Percentiles rank a stretch among this genome's conserved stretches.
These are phyloP conservation scores for Ypsolopha scabrella DNA, from an alignment of 2,888 invertebrate genomes.

Conservation along the genomic window DNA sequence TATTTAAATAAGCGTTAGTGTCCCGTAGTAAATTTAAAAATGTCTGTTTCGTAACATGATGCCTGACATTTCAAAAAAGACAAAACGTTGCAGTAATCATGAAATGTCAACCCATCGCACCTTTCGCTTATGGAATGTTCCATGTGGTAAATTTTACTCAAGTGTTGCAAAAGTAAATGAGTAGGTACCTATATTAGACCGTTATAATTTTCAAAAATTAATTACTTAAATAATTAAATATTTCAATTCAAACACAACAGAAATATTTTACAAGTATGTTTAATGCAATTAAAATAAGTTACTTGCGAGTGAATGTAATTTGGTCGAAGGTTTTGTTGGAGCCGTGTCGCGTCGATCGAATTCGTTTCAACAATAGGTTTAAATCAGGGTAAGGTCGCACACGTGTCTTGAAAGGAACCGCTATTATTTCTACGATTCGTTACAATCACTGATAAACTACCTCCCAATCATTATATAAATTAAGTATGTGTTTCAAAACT, in stretches of 20 bases:
- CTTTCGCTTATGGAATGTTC: constrained; percentile 15
- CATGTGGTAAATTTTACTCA: too few species aligned
- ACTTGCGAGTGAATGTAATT: constrained; percentile 27
- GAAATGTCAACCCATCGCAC: constrained; percentile 25
- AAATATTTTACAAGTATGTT: too few species aligned
- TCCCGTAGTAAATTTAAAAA: not conserved
- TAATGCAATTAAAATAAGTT: not conserved
- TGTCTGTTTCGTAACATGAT: not conserved
- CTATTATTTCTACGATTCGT: constrained; percentile 16
- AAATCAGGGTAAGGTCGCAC: constrained; percentile 45
- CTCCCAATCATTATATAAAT: constrained; percentile 6
- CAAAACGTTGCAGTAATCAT: constrained; percentile 7
- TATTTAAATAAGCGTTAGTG: too few species aligned
- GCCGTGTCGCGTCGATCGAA: constrained; percentile 30
- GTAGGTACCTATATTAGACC: too few species aligned
- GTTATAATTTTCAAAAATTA: not conserved
- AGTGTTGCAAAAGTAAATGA: too few species aligned
- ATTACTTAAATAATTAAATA: not conserved
- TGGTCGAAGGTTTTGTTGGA: constrained; percentile 33
- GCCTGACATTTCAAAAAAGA: constrained; percentile 3
- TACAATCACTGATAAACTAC: constrained; percentile 24
- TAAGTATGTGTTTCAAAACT: not conserved
- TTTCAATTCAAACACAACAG: too few species aligned
- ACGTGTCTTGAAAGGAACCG: constrained; percentile 28
- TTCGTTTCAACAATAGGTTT: constrained; percentile 25